Evolutionary conservation across 2,797 vertebrate genomes (phyloP), one percentile per base, ranked within the genome.

Genomic region (Oreochromis grahami): DNA sequence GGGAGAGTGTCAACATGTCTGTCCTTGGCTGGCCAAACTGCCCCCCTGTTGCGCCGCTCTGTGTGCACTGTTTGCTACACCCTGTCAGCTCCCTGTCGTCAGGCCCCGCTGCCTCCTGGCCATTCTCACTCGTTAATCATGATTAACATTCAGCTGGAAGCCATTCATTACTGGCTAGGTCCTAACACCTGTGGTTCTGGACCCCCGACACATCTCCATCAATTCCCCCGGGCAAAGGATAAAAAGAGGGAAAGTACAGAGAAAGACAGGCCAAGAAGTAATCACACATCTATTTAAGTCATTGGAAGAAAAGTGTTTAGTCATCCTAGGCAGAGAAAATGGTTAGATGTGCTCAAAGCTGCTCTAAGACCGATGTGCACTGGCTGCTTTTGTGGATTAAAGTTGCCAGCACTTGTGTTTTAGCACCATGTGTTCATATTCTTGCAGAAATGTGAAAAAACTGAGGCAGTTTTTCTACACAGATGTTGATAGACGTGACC

Each of bases 71-170:
- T 79, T 74, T 21, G 53, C 82, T 29, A 63, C 70, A 84, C 85
- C 84, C 82, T 79, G 81, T 51, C 68, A 76, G 51, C 78, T 88
- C 17, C 11, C 88, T 79, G 81, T 84, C 55, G 58, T 93, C 88
- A 79, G 92, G 88, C 85, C 15, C 80, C 80, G n/a, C 77, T 41
- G 80, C 86, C 90, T 93, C 70, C 82, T 34, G 83, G 85, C 87
- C 80, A 34, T 79, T 92, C 29, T 58, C 78, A 29, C 91, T 94
- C 91, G 78, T 96, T 95, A 95, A 95, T 94, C 93, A 94, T 94
- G 91, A 95, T 95, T 95, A 95, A 92, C 92, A 92, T 93, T 87
- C 88, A 82, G 88, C 93, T 91, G 89, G 92, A 93, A 94, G 81
- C 55, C 89, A 85, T 93, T 95, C 90, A 94, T 95, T 95, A 94